Evolutionary conservation across 2,888 invertebrate genomes (phyloP), one percentile per base, ranked within the genome.

Genomic region (Brachycybe producta): DNA sequence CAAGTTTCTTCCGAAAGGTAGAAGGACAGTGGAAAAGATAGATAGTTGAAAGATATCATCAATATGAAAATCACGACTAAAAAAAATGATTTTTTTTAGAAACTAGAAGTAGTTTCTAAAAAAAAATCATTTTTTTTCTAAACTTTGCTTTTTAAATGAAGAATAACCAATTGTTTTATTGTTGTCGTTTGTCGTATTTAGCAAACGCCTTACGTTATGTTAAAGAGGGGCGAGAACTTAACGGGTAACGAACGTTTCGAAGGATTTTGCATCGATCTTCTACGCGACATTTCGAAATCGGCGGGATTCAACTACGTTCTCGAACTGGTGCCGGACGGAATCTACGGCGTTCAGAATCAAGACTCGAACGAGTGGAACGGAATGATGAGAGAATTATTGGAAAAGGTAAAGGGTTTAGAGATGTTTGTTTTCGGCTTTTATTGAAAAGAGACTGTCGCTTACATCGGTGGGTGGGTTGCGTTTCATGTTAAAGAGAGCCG

Each of bases 161-260:
- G n/a, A n/a, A n/a, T n/a, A n/a, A n/a, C n/a, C n/a, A n/a, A n/a
- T n/a, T n/a, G n/a, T n/a, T n/a, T 30, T 30, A 30, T n/a, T 43
- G 28, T 7, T 27, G 43, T 42, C 26, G 32, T 30, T 30, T 11
- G 8, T 30, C 32, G 7, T 24, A 2, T 40, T 15, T 68, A 88
- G 88, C 88, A 88, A 63, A 81, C 80, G 57, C 90, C 90, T 0
- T 90, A 90, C 68, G 87, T 90, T 3, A 88, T 88, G 87, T 80
- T 87, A 44, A 84, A 82, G 60, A 79, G 81, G 54, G 84, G 84
- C 52, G 54, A 54, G 19, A 61, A 61, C 51, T 35, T 54, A 26
- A 60, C 61, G 7, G 59, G 58, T 8, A 62, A 69, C 74, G 60
- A 77, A 75, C 54, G 77, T 75, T 62, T 58, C 50, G 87, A 90